Conservation (phyloP, 2,797 vertebrate species). For the Rhabdomys pumilio region DNA sequence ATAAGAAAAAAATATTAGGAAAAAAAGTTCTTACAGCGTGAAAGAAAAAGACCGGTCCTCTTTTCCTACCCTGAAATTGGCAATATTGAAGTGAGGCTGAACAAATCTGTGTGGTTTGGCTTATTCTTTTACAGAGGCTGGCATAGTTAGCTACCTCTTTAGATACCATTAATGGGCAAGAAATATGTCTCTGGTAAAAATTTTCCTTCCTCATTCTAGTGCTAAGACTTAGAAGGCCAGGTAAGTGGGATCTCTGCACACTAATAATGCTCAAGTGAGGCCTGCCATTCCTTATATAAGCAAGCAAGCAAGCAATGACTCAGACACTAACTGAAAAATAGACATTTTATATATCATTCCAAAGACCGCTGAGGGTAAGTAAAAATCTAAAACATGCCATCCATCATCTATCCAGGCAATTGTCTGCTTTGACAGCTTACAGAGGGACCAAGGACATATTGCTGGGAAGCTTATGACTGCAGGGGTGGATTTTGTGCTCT, state of each 20-base stretch:
- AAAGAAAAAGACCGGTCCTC: not conserved
- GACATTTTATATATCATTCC: constrained; percentile 72
- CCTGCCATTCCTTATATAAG: not conserved
- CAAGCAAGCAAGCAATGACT: constrained; percentile 54
- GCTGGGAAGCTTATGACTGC: not conserved
- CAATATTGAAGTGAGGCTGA: not conserved
- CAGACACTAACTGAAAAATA: constrained; percentile 57
- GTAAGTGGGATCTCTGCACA: not conserved
- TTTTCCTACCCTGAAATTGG: not conserved
- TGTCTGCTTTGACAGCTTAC: constrained; percentile 71
- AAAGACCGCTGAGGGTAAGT: constrained; percentile 75
- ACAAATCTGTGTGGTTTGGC: not conserved
- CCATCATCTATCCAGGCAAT: constrained; percentile 74
- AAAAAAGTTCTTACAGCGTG: not conserved
- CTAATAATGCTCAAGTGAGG: not conserved
- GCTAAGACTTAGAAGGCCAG: not conserved
- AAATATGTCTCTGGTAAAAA: not conserved
- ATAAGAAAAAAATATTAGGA: not conserved
- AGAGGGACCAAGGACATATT: constrained; percentile 64
- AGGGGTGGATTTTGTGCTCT: not conserved
- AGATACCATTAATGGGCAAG: not conserved
- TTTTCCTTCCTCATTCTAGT: not conserved
- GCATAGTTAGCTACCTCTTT: not conserved
- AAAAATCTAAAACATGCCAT: constrained; percentile 70
- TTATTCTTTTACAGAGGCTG: not conserved